A percentile compares a stretch with the other conserved stretches of the same genome.
Conservation (phyloP, 2,797 vertebrate genomes). For the Molossus molossus region DNA sequence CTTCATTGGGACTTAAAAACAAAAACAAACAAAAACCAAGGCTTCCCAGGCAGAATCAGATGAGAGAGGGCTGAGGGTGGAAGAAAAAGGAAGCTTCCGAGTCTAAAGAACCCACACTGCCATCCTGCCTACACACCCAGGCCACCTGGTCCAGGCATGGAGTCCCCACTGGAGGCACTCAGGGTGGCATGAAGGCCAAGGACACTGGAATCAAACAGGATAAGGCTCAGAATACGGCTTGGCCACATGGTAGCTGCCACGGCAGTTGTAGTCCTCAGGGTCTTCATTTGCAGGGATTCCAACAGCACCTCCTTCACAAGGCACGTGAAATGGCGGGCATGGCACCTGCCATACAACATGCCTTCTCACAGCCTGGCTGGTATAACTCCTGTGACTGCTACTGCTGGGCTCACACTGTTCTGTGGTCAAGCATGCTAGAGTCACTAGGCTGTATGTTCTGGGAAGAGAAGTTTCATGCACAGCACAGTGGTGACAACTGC, state of each 20-base stretch:
- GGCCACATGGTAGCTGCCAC: no score
- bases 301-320: neutral
- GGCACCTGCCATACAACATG: neutral
- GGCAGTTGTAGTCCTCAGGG: neutral
- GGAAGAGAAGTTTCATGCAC: neutral
- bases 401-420: neutral
- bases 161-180: neutral
- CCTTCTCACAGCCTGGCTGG: neutral
- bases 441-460: rapidly evolving
- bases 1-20: neutral
- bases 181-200: neutral
- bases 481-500: neutral
- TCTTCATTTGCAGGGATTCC: neutral
- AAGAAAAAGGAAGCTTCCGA: neutral
- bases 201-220: neutral
- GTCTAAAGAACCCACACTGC: neutral
- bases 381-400: no score
- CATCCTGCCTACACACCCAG: neutral
- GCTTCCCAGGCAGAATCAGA: neutral
- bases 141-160: neutral
- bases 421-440: neutral
- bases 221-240: neutral
- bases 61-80: neutral
- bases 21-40: neutral
- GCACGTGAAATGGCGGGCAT: neutral